Percentiles rank a stretch among this genome's conserved stretches.
These are phyloP conservation scores for Cranoglanis bouderius DNA, from an alignment of 2,113 vertebrate genomes.

Conservation along the genomic window DNA sequence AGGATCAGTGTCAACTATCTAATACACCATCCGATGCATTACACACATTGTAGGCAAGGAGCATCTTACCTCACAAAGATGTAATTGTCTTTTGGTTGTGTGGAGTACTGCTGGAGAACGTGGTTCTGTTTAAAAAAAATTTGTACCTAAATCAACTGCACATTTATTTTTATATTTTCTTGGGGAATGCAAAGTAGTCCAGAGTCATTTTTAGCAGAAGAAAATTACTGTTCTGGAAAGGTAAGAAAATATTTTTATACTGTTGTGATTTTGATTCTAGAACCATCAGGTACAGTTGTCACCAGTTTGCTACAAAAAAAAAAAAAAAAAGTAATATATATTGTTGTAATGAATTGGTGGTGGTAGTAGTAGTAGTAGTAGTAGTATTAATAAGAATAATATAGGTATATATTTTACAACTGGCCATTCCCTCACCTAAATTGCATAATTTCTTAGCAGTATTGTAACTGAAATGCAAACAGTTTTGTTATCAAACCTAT, in stretches of 20 bases:
- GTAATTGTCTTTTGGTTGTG: neutral
- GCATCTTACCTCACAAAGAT: neutral
- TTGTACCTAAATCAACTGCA: neutral
- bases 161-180: neutral
- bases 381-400: neutral
- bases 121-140: neutral
- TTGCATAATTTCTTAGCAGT: neutral
- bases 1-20: neutral
- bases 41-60: neutral
- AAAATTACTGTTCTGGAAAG: slow-evolving; percentile 1
- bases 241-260: slow-evolving; percentile 3
- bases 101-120: neutral
- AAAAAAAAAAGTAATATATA: neutral
- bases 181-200: neutral
- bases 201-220: neutral
- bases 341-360: neutral
- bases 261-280: neutral
- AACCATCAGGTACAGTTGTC: neutral
- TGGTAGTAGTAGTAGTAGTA: neutral
- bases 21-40: neutral
- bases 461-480: neutral
- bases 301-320: neutral
- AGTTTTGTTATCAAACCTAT: neutral
- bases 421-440: neutral
- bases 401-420: neutral